phyloP scores from a whole-genome alignment of 1,140 invertebrate species.

The Brachionus angularis region DNA sequence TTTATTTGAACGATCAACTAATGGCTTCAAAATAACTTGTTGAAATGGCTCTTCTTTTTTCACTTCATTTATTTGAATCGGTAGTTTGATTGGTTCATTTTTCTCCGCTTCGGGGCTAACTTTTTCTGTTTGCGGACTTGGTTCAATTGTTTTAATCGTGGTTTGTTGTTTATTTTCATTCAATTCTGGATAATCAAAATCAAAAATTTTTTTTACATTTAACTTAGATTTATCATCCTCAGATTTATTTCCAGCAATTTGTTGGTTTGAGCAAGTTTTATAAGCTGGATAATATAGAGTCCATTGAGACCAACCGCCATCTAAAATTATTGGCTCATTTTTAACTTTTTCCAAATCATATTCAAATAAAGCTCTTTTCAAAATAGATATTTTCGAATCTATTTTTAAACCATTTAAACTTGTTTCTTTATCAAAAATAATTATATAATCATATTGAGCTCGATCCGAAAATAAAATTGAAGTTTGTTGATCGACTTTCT shows the following conservation, averaged over 20 bases:
- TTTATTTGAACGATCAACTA: conserved; percentile 9
- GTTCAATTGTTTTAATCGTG: neutral
- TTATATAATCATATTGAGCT: conserved; percentile 13
- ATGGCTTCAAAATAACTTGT: neutral
- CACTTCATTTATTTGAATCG: too few species aligned
- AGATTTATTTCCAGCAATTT: neutral
- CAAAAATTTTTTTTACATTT: neutral
- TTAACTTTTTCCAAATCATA: conserved; percentile 18
- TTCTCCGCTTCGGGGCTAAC: neutral
- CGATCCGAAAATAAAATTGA: neutral
- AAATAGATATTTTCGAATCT: conserved; percentile 5
- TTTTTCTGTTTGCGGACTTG: neutral
- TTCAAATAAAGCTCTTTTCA: conserved; percentile 6
- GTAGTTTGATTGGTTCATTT: too few species aligned
- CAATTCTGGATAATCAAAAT: conserved; percentile 5
- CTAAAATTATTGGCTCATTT: conserved; percentile 33
- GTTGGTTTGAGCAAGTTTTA: neutral
- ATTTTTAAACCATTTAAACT: neutral
- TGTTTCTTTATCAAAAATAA: conserved; percentile 11
- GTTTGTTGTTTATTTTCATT: too few species aligned
- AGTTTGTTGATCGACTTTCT: neutral
- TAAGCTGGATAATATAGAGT: conserved; percentile 8
- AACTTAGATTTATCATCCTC: neutral
- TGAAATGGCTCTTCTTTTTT: neutral
- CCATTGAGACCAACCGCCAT: conserved; percentile 34